phyloP scores from a whole-genome alignment of 2,113 vertebrate species.

The Alces alces region DNA sequence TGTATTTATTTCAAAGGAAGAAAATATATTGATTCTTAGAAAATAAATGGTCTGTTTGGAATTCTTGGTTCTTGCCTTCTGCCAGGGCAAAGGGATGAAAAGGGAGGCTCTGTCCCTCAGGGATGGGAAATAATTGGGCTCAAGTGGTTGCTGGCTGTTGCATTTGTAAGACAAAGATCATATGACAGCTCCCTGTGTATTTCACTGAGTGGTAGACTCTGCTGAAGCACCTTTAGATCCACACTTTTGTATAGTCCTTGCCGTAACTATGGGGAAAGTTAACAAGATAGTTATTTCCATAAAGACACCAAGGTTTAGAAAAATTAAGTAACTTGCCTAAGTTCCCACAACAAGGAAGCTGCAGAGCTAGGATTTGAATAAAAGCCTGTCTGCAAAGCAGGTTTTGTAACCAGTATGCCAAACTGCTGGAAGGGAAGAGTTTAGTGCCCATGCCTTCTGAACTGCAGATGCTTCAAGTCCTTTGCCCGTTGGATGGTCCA shows the following conservation, averaged over 20 bases:
- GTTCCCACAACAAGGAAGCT: background rate
- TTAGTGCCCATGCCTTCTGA: background rate
- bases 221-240: background rate
- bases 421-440: background rate
- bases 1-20: constrained; percentile 88
- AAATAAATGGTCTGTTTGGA: constrained; percentile 77
- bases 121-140: constrained; percentile 21
- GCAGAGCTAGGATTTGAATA: background rate
- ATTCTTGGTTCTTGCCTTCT: constrained; percentile 52
- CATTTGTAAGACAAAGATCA: background rate
- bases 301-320: constrained; percentile 11
- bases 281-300: constrained; percentile 1
- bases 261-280: background rate
- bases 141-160: background rate
- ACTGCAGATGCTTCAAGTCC: background rate
- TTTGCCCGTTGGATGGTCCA: background rate
- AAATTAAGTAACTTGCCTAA: constrained; percentile 34
- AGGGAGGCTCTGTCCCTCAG: background rate
- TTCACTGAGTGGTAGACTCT: background rate
- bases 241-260: background rate
- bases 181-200: background rate
- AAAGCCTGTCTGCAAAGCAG: background rate
- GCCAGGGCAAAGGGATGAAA: background rate
- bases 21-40: constrained; percentile 86
- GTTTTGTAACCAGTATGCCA: background rate